These are phyloP conservation scores for Aleiodes testaceus DNA, from an alignment of 2,888 invertebrate genomes.

Conservation along the genomic window DNA sequence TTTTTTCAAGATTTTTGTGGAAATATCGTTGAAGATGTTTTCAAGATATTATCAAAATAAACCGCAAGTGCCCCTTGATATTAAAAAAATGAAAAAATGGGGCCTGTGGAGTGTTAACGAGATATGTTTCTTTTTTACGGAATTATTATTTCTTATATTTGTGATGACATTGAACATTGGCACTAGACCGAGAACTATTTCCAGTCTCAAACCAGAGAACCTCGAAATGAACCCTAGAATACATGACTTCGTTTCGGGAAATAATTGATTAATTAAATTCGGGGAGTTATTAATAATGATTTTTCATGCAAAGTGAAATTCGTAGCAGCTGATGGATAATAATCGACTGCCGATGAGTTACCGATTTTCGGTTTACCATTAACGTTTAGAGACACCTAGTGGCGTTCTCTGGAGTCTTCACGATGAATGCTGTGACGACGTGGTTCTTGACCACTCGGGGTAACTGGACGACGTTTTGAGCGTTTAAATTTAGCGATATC, in stretches of 20 bases:
- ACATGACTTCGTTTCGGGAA: not conserved
- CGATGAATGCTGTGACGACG: slow-evolving; percentile 78
- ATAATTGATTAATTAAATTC: slow-evolving; percentile 3
- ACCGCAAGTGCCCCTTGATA: no score
- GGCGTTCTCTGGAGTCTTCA: slow-evolving; percentile 81
- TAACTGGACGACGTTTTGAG: slow-evolving; percentile 80
- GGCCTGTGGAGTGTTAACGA: no score
- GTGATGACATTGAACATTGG: not conserved
- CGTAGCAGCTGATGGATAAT: no score
- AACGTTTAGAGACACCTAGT: slow-evolving; percentile 53
- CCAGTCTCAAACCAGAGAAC: not conserved
- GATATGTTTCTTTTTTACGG: no score
- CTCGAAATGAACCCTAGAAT: not conserved
- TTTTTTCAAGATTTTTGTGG: no score
- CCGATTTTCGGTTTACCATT: not conserved
- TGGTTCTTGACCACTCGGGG: slow-evolving; percentile 76
- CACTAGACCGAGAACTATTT: not conserved
- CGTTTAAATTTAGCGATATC: slow-evolving; percentile 94
- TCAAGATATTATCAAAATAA: no score
- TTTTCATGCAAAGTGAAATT: no score
- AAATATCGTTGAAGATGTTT: no score
- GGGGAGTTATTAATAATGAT: no score
- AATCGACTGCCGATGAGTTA: no score
- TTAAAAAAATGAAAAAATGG: no score
- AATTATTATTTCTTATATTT: no score